Base-by-base conservation (phyloP, 2,888 invertebrate species). In the Podabrus alpinus region DNA sequence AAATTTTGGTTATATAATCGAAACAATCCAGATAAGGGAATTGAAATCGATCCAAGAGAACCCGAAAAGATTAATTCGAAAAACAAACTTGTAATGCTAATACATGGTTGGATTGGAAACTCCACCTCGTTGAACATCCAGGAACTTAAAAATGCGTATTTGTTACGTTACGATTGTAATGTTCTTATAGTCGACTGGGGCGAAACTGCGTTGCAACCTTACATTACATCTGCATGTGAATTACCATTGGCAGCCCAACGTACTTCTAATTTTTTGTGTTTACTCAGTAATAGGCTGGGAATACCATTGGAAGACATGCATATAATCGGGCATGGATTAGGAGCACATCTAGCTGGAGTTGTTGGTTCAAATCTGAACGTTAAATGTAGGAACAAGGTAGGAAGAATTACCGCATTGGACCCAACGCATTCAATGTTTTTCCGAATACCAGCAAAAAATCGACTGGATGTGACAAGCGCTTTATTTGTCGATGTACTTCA, bases 401-500 rank as follows among this genome's bases (percentile, higher is more conserved):
- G 73, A 10, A 72, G 72, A 67, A 77, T 76, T 15, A 73, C 75
- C 0, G 77, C 69, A 2, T 64, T 79, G 16, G 75, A 77, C 71
- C 73, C 77, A 10, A 66, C 75, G 0, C 73, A 84, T 19, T 83
- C 83, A 0, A 66, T 84, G 17, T 69, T 19, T 29, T 15, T 89
- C 79, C 87, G 87, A 70, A 78, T 81, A 10, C 82, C 85, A 10
- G 85, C 87, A 1, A 85, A 88, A 15, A 86, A 89, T 59, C 88
- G 90, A 74, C 85, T 92, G 1, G 87, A 90, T 75, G 87, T 88
- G 29, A 88, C 89, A 1, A 90, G 91, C 15, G 92, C 90, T 0
- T 84, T 87, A 9, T 90, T 91, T 80, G 92, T 92, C 0, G 91
- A 91, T 83, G 89, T 90, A 0, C 88, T 91, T 76, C 92, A 92